Base-by-base conservation (phyloP, 2,113 vertebrate species). In the Trogon surrucura region DNA sequence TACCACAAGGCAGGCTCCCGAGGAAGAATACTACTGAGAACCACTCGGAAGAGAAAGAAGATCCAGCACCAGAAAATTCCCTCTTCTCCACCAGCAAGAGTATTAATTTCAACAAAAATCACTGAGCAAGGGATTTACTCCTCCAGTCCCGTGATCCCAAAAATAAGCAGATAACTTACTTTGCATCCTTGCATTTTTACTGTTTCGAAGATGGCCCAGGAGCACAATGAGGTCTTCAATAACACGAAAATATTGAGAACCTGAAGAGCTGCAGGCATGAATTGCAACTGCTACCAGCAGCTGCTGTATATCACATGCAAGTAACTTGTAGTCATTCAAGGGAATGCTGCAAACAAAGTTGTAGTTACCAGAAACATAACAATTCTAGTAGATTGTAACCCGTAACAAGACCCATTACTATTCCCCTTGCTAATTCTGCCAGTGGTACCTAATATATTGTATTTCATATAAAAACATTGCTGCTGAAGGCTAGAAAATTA, bases 151-250 rank as follows among this genome's bases (percentile, higher is more conserved):
- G 4, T 22, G 58, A 93, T 34, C 83, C 79, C 77, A 57, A 77
- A 75, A 95, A 89, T 78, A 88, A 97, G 89, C 58, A 86, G 71
- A 66, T 64, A 61, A 95, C 98, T 99, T 98, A 99, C 99, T 98
- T 97, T 98, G 98, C 41, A 99, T 99, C 94, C 97, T 98, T 84
- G 97, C 96, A 96, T 99, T 99, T 98, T 98, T 99, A 98, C 99
- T 99, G 57, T 98, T 99, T 96, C 99, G 99, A 97, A 99, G 98
- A 98, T 99, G 98, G 93, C 99, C 99, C 92, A 99, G 98, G 88
- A 99, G 97, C 47, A 99, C 98, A 96, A 99, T 98, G 91, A 99
- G 99, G 95, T 99, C 99, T 97, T 99, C 99, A 84, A 99, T 99
- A 97, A 99, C 99, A 97, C 99, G 99, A 96, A 99, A 99, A 97